Conservation (phyloP, 2,113 vertebrate species). For the Thalassoma bifasciatum region DNA sequence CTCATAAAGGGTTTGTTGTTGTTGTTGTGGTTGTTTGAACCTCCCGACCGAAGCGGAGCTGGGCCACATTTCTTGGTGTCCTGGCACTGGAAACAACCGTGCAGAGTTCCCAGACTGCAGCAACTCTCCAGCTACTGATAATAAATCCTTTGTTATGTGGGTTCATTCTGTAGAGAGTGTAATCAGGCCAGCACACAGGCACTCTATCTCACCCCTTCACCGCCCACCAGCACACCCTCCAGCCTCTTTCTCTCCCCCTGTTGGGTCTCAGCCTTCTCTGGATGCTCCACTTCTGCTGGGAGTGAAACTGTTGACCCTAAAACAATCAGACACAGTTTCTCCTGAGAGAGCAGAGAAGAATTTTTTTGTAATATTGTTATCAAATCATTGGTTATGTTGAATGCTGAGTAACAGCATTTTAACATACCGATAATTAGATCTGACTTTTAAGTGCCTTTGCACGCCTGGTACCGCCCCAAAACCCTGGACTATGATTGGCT, state of each 20-base stretch:
- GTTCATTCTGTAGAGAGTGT: conserved; percentile 71
- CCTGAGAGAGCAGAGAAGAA: conserved; percentile 1
- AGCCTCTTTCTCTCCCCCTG: conserved; percentile 18
- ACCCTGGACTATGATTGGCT: background rate
- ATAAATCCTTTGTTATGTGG: conserved; percentile 78
- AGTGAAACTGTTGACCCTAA: conserved; percentile 27
- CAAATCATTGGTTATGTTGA: too few relatives aligned
- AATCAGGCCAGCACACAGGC: conserved; percentile 72
- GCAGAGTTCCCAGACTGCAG: conserved; percentile 65
- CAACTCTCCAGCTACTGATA: conserved; percentile 64
- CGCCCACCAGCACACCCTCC: background rate
- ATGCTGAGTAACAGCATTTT: too few relatives aligned
- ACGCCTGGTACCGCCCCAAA: background rate
- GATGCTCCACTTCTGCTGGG: conserved; percentile 18
- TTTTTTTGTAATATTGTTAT: too few relatives aligned
- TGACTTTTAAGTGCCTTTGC: too few relatives aligned
- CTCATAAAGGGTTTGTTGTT: conserved; percentile 30
- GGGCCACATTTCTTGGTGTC: conserved; percentile 53
- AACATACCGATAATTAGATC: too few relatives aligned
- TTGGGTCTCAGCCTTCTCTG: conserved; percentile 32
- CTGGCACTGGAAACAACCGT: conserved; percentile 55
- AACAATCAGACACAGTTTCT: too few relatives aligned
- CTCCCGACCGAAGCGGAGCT: conserved; percentile 49
- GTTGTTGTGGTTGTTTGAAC: conserved; percentile 55
- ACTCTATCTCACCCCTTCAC: conserved; percentile 37